Base-by-base conservation (phyloP, 64 coral and sea anemone genomes). In the Actinia tenebrosa region DNA sequence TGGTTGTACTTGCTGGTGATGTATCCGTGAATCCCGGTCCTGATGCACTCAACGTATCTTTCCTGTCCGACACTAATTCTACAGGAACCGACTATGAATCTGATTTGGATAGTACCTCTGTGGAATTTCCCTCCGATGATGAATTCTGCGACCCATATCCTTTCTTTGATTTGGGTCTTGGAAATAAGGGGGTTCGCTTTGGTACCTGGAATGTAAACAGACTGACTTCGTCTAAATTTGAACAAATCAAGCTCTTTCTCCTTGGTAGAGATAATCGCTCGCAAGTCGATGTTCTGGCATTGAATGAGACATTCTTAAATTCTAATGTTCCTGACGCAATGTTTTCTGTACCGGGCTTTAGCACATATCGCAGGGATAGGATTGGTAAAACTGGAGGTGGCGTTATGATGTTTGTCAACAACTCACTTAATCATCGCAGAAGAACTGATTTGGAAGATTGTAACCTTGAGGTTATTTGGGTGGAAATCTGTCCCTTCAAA, bases 211-310 rank as follows among this genome's bases (percentile, higher is more conserved):
- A 89, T 45, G 88, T 89, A 53, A 84, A 89, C 63, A 64, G 63
- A 60, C 27, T 89, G 79, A 69, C 79, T 30, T 54, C 79, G 53
- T 53, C 60, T 10, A 89, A 89, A 80, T 84, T 56, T 72, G 80
- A 89, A 17, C 87, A 89, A 78, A 83, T 89, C 78, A 89, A 89
- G 60, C 88, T 89, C 30, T 89, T 71, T 80, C 61, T 89, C 18
- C 2, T 61, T 50, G 78, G 80, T 50, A 80, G 80, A 42, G 37
- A 64, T 58, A 60, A 45, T 53, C 45, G 63, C 53, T 46, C 88
- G 44, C 80, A 89, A 84, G 22, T 89, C 56, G 88, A 89, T 66
- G 22, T 84, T 63, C 61, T 89, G 37, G 63, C 79, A 23, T 47
- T 83, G 63, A 89, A 68, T 37, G 80, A 89, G 80, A 89, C 80